Evolutionary conservation across 2,888 invertebrate species (phyloP).

Genomic region (Ochropleura leucogaster): DNA sequence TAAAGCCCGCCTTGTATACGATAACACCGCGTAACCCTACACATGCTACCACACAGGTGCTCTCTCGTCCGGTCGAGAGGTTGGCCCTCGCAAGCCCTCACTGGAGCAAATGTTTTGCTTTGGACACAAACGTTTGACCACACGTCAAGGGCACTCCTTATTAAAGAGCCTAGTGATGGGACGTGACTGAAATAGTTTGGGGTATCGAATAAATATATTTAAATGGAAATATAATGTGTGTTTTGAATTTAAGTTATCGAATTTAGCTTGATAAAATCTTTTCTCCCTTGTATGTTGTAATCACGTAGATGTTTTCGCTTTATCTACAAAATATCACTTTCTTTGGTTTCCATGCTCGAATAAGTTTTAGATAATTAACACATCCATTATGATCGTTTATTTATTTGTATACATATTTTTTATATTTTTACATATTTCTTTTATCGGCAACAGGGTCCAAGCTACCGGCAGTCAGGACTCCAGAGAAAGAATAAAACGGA

Average conservation of each 20-base stretch:
- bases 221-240: conserved; percentile 28
- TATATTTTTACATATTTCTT: too few species aligned
- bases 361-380: background rate
- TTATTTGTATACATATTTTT: background rate
- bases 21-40: conserved; percentile 46
- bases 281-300: background rate
- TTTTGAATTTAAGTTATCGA: conserved; percentile 27
- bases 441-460: too few species aligned
- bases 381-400: background rate
- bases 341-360: background rate
- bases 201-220: conserved; percentile 16
- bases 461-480: too few species aligned
- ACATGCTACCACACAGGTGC: conserved; percentile 62
- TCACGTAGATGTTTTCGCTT: background rate
- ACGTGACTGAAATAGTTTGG: conserved; percentile 43
- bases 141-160: conserved; percentile 73
- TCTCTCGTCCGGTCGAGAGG: conserved; percentile 78
- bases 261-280: background rate
- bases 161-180: conserved; percentile 60
- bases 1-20: conserved; percentile 14
- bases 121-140: conserved; percentile 75
- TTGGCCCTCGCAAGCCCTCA: conserved; percentile 74
- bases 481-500: too few species aligned
- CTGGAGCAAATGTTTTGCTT: conserved; percentile 74
- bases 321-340: background rate